These are phyloP conservation scores for Busseola fusca DNA, from an alignment of 2,888 invertebrate species.

Conservation along the genomic window DNA sequence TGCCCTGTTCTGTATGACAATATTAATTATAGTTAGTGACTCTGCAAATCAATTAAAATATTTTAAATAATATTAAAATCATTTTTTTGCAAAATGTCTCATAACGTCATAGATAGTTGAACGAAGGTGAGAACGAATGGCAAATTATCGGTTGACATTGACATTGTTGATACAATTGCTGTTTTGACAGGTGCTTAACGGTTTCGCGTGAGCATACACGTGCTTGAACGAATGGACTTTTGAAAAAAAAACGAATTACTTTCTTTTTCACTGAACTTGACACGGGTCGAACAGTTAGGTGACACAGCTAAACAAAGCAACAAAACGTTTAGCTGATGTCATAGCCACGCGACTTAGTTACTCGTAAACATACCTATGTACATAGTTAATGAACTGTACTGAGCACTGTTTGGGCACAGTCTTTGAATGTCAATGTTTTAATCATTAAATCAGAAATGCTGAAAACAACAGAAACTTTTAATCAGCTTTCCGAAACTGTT, in stretches of 20 bases:
- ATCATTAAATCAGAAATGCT: neutral
- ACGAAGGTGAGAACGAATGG: neutral
- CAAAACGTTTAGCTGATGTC: constrained; percentile 68
- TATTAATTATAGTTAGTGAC: constrained; percentile 26
- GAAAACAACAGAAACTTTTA: neutral
- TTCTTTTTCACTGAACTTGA: constrained; percentile 84
- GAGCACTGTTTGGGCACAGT: constrained; percentile 23
- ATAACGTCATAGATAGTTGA: neutral
- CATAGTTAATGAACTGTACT: constrained; percentile 42
- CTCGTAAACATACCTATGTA: constrained; percentile 48
- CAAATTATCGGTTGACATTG: constrained; percentile 65
- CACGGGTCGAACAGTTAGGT: constrained; percentile 71
- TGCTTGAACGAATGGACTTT: constrained; percentile 33
- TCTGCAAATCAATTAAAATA: neutral
- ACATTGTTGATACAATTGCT: constrained; percentile 69
- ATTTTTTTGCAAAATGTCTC: neutral
- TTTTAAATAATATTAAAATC: neutral
- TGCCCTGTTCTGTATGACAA: constrained; percentile 18
- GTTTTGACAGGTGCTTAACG: constrained; percentile 57
- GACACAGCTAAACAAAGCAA: constrained; percentile 61
- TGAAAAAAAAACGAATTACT: constrained; percentile 66
- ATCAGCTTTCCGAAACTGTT: neutral
- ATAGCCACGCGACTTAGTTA: constrained; percentile 68
- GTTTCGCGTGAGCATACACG: constrained; percentile 43
- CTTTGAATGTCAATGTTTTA: constrained; percentile 24